Conservation (phyloP, 2,888 invertebrate species). For the Trissolcus japonicus region DNA sequence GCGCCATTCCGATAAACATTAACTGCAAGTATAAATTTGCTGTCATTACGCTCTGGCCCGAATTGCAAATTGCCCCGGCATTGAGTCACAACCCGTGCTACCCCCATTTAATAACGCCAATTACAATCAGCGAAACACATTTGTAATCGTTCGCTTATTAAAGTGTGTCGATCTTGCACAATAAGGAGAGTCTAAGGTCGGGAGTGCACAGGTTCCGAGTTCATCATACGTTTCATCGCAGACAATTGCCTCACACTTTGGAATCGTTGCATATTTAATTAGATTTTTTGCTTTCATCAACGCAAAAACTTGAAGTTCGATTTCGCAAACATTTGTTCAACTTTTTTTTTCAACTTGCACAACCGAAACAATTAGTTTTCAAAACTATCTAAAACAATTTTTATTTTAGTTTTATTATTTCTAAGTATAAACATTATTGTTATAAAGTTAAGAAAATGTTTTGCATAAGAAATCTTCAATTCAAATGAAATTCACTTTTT, state of each 20-base stretch:
- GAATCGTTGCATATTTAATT: conserved; percentile 4
- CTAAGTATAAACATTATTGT: too few relatives aligned
- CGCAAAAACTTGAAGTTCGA: too few relatives aligned
- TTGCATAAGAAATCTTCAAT: too few relatives aligned
- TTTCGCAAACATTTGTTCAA: too few relatives aligned
- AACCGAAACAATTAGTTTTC: too few relatives aligned
- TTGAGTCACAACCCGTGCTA: conserved; percentile 30
- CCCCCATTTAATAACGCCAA: conserved; percentile 33
- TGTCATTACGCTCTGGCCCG: conserved; percentile 12
- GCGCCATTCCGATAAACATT: conserved; percentile 20
- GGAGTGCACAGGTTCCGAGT: conserved; percentile 16
- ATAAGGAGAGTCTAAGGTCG: conserved; percentile 23
- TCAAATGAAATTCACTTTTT: background rate
- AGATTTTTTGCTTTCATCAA: background rate
- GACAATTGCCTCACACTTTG: background rate
- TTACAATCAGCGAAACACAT: conserved; percentile 29
- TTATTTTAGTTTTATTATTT: too few relatives aligned
- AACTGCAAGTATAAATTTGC: conserved; percentile 18
- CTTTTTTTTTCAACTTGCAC: too few relatives aligned
- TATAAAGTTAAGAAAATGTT: too few relatives aligned
- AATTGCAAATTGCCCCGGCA: conserved; percentile 27
- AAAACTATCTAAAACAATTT: too few relatives aligned
- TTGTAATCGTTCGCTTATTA: conserved; percentile 22
- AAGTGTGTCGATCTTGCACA: conserved; percentile 24
- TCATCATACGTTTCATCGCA: background rate